Percentiles rank a stretch among this genome's conserved stretches.
phyloP scores from a whole-genome alignment of 2,888 invertebrate genomes.

The Augochlorella aurata region DNA sequence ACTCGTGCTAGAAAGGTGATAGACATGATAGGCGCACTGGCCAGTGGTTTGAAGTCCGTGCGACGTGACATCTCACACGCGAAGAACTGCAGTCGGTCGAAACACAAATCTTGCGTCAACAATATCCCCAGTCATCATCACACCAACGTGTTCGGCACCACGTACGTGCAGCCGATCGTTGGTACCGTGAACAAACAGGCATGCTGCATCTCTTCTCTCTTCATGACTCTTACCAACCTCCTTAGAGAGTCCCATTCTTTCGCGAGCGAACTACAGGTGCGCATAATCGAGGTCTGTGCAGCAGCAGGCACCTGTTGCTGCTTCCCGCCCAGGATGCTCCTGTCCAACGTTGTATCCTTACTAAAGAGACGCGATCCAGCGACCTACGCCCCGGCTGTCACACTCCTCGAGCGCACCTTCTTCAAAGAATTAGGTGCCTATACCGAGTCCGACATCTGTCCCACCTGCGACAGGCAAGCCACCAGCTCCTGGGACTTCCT shows the following conservation, averaged over 20 bases:
- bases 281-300: constrained; percentile 84
- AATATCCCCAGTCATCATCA: constrained; percentile 84
- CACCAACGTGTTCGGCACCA: constrained; percentile 84
- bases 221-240: constrained; percentile 83
- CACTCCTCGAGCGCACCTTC: constrained; percentile 84
- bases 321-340: constrained; percentile 83
- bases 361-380: constrained; percentile 77
- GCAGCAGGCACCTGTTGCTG: constrained; percentile 86
- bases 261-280: constrained; percentile 80
- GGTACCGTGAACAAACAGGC: constrained; percentile 77
- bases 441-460: constrained; percentile 78
- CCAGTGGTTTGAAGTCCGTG: constrained; percentile 84
- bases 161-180: constrained; percentile 81
- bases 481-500: constrained; percentile 84
- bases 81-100: constrained; percentile 82
- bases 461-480: constrained; percentile 73
- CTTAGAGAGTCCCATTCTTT: constrained; percentile 82
- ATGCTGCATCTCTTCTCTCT: constrained; percentile 85
- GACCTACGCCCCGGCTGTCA: constrained; percentile 80
- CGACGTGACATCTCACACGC: constrained; percentile 84
- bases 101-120: constrained; percentile 83
- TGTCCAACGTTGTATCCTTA: constrained; percentile 83
- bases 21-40: constrained; percentile 84
- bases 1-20: constrained; percentile 83
- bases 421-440: constrained; percentile 85